Conservation (phyloP, 2,888 invertebrate species). For the Meteorus colon region DNA sequence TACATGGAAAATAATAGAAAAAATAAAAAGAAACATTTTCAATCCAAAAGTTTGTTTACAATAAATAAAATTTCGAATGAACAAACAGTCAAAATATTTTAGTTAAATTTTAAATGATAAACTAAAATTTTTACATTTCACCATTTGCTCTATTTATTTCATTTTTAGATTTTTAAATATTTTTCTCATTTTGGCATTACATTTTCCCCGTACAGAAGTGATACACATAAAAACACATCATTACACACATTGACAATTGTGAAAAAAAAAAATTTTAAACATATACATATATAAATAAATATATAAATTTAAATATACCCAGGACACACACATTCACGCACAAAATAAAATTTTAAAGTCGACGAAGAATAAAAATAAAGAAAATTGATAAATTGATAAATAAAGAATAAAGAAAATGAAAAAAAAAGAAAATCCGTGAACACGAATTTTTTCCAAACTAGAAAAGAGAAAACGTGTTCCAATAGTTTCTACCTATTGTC, state of each 20-base stretch:
- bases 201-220: not conserved
- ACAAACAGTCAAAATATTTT: no score
- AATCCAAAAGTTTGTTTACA: no score
- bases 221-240: not conserved
- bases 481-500: slow-evolving; percentile 44
- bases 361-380: not conserved
- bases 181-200: no score
- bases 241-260: slow-evolving; percentile 15
- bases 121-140: no score
- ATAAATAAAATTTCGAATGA: no score
- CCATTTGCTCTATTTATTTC: no score
- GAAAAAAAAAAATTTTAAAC: not conserved
- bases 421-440: slow-evolving; percentile 17
- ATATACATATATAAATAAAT: slow-evolving; percentile 14
- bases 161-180: no score
- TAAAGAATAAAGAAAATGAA: slow-evolving; percentile 26
- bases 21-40: no score
- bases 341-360: slow-evolving; percentile 16
- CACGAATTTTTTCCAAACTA: not conserved
- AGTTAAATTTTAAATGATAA: no score
- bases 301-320: slow-evolving; percentile 23
- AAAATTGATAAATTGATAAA: not conserved
- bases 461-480: slow-evolving; percentile 27
- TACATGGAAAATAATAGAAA: no score
- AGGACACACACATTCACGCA: slow-evolving; percentile 37